Evolutionary conservation across 2,797 vertebrate genomes (phyloP).

Genomic region (Limnodromus scolopaceus): DNA sequence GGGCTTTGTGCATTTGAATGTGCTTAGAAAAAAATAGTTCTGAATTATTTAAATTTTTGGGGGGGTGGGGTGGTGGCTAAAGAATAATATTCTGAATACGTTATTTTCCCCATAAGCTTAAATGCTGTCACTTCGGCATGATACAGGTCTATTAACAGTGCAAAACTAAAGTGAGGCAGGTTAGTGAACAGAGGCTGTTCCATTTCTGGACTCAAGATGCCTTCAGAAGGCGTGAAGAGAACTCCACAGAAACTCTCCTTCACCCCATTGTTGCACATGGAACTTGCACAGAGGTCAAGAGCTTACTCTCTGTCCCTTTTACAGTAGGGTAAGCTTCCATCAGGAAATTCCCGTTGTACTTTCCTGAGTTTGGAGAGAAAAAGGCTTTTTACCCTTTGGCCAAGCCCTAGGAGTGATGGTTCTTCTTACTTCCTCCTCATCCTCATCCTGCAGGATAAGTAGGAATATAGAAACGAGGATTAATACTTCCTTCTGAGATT

Average conservation of each 20-base stretch:
- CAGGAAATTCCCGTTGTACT: background rate
- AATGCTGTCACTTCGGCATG: background rate
- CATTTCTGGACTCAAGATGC: background rate
- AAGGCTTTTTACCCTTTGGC: background rate
- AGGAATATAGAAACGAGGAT: background rate
- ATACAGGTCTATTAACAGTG: background rate
- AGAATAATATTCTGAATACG: background rate
- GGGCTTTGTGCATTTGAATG: background rate
- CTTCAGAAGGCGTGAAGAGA: background rate
- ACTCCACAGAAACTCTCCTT: background rate
- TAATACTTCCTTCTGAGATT: background rate
- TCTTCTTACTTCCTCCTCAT: background rate
- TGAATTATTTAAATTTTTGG: background rate
- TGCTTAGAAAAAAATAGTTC: background rate
- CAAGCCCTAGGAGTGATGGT: background rate
- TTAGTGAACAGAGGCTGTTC: background rate
- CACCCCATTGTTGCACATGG: background rate
- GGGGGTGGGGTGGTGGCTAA: background rate
- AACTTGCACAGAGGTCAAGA: background rate
- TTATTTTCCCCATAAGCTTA: background rate
- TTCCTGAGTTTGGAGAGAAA: background rate
- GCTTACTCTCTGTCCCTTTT: background rate
- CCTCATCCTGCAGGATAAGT: background rate
- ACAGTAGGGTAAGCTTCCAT: background rate
- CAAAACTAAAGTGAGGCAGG: background rate